Base-by-base conservation (phyloP, 2,113 vertebrate genomes). In the Oreamnos americanus region DNA sequence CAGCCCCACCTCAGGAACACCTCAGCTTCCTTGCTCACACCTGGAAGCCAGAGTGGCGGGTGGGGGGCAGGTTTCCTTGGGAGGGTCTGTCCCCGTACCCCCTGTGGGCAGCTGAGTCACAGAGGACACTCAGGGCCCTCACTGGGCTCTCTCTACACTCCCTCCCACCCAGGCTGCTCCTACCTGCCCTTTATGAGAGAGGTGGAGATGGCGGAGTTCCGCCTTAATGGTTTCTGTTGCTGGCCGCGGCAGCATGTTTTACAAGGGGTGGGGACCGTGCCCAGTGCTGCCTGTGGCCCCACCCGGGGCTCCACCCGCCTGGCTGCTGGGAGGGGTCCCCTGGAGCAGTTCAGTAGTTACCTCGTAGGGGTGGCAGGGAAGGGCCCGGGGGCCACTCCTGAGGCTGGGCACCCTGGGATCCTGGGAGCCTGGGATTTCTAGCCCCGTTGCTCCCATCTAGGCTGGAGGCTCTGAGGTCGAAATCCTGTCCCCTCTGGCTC, bases 141-240 rank as follows among this genome's bases (percentile, higher is more conserved):
- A n/a, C 2, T 87, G 97, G 97, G 98, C 96, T 98, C 98, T 88
- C 62, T 53, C 62, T 67, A 28, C 5, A 14, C 53, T 74, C 79
- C 96, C 84, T 96, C 85, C 90, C 64, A 89, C 88, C 97, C 58
- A 62, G 96, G 98, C 97, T 95, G 98, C 97, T 98, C 96, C 98
- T 88, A 94, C 97, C 17, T 58, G 94, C 96, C 23, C 98, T 99
- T 99, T 99, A 98, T 96, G 98, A 98, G 98, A 6, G 96, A 99
- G 99, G 99, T 97, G 99, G 98, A 98, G 98, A 97, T 47, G 5
- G 88, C 79, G 98, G 97, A 94, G 99, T 98, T 98, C 99, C 98
- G 97, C 99, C 99, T 99, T 99, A 99, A 99, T 99, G 99, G 99
- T 99, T 99, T 99, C 99, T 99, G 99, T 99, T 98, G 98, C 99